Evolutionary conservation across 2,113 vertebrate species (phyloP).

Genomic region (Lophotis ruficrista): DNA sequence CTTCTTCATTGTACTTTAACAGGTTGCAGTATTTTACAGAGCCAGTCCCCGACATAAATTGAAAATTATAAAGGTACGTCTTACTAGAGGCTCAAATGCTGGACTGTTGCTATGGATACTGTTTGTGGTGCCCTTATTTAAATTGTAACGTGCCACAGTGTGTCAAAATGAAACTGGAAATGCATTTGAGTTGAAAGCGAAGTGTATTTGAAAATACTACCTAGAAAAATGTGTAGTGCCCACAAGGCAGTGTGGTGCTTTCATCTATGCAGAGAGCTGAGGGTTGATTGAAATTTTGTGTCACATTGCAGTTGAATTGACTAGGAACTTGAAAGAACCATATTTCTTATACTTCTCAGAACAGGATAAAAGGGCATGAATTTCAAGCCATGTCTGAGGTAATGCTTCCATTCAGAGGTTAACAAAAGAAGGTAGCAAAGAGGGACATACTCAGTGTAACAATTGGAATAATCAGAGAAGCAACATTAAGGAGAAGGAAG

Average conservation of each 20-base stretch:
- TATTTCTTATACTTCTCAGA: background rate
- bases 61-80: conserved; percentile 95
- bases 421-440: background rate
- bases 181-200: background rate
- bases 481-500: background rate
- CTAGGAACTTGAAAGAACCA: background rate
- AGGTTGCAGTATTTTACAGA: conserved; percentile 95
- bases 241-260: background rate
- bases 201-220: background rate
- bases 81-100: background rate
- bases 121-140: background rate
- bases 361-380: background rate
- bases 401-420: background rate
- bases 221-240: background rate
- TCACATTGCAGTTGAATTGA: background rate
- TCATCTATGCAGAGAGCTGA: background rate
- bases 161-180: background rate
- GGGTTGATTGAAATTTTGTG: background rate
- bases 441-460: background rate
- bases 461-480: background rate
- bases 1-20: background rate
- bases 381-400: background rate
- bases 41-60: conserved; percentile 96
- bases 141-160: accelerated
- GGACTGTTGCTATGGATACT: background rate